Evolutionary conservation across 2,797 vertebrate genomes (phyloP), one percentile per base, ranked within the genome.

Genomic region (Onychomys leucogaster): DNA sequence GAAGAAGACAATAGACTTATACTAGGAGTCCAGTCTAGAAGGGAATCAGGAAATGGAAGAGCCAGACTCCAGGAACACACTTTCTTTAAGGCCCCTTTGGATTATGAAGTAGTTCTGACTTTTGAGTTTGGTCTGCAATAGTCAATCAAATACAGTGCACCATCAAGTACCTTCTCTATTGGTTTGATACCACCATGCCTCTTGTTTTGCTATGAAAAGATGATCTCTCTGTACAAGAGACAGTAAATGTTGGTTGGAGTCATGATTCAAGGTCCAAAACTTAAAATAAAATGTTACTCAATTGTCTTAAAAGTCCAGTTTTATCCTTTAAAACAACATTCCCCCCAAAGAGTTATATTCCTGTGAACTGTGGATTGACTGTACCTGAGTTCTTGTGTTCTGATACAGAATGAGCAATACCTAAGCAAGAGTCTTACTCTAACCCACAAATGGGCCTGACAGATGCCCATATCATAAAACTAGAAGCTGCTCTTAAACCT

Each of bases 51-150:
- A 92, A 77, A 83, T 11, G 21, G 61, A 73, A 88, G n/a, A 23
- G 57, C 9, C 4, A 25, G 76, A 67, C 34, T 63, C 19, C 3
- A 34, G 21, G n/a, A 57, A 34, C 43, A 78, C 21, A 37, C 85
- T 90, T 91, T 84, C 83, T 85, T 55, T 76, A 90, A 94, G 49
- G 73, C 69, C 57, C 46, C 77, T 89, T 59, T 84, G 37, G 27
- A 83, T 63, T 90, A 83, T 29, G 27, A 85, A 86, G 55, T n/a
- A 93, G 23, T 61, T 82, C 94, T 81, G 71, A 59, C 88, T 96
- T 96, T 52, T 55, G 59, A 78, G n/a, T 82, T 90, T 63, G 27
- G 19, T 83, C 84, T 89, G 75, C 75, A 93, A 94, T 6, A 69
- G 34, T 78, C 78, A 89, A 77, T 69, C 92, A 41, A 91, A 94